Evolutionary conservation across 2,113 vertebrate genomes (phyloP).

Genomic region (crab-eating macaque (Macaca fascicularis)): T2T-MFA8v1.1 NC_088389.1:55705501-55706000

Average conservation of each 20-base stretch:
- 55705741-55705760: neutral
- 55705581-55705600: neutral
- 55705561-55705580: neutral
- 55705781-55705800: neutral
- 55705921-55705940: neutral
- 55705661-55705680: neutral
- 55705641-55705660: neutral
- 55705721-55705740: neutral
- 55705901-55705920: neutral
- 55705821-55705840: neutral
- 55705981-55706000: neutral
- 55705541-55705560: neutral
- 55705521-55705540: neutral
- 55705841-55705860: neutral
- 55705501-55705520: neutral
- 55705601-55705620: neutral
- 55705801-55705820: neutral
- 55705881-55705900: neutral
- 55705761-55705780: neutral
- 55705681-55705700: neutral
- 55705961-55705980: neutral
- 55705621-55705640: neutral
- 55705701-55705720: neutral
- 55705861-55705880: neutral
- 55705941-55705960: neutral